These are phyloP conservation scores for Phrynocephalus guinanensis DNA, from an alignment of 2,797 vertebrate species.

Conservation along the genomic window DNA sequence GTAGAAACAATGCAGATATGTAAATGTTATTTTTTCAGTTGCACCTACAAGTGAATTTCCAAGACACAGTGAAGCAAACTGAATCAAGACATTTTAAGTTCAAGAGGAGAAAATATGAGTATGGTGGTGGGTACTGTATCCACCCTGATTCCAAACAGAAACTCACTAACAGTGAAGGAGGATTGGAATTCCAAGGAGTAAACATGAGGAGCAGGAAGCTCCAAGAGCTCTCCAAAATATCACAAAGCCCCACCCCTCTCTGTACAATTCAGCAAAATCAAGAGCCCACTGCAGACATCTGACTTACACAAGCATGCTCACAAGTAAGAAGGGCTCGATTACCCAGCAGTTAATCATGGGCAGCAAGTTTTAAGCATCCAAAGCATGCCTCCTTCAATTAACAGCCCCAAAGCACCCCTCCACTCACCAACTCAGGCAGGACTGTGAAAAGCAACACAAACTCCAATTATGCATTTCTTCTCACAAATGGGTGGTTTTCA, in stretches of 20 bases:
- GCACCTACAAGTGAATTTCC: background rate
- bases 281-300: background rate
- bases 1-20: background rate
- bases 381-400: background rate
- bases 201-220: background rate
- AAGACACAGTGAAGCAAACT: background rate
- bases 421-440: too few species aligned
- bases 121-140: too few species aligned
- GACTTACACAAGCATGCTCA: background rate
- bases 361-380: background rate
- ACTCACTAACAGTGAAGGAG: background rate
- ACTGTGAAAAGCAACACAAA: too few species aligned
- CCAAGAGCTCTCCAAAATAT: background rate
- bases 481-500: background rate
- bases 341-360: background rate
- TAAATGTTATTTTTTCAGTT: background rate
- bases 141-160: background rate
- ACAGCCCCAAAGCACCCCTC: too few species aligned
- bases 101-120: too few species aligned
- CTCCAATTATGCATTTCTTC: too few species aligned
- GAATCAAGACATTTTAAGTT: too few species aligned
- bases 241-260: background rate
- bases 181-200: background rate
- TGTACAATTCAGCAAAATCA: background rate
- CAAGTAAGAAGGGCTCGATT: background rate